Conservation (phyloP, 2,888 invertebrate genomes). For the Exephanes ischioxanthus region DNA sequence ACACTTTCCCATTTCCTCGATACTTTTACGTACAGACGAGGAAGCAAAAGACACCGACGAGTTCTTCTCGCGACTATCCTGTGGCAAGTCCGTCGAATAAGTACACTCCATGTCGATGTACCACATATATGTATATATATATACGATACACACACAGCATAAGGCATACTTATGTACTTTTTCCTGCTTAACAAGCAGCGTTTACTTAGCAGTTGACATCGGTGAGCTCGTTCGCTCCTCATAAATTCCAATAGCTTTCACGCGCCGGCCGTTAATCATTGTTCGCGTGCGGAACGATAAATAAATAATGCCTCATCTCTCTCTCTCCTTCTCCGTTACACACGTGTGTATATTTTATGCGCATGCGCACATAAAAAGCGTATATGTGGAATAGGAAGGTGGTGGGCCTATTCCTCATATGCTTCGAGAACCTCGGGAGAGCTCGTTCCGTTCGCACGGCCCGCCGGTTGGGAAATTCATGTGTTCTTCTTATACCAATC, state of each 20-base stretch:
- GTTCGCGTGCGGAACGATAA: conserved; percentile 65
- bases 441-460: conserved; percentile 50
- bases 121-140: conserved; percentile 17
- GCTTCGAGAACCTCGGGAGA: conserved; percentile 26
- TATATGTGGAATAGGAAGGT: conserved; percentile 35
- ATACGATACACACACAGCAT: conserved; percentile 10
- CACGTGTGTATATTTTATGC: background rate
- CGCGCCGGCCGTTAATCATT: conserved; percentile 72
- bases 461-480: conserved; percentile 50
- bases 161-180: conserved; percentile 60
- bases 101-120: conserved; percentile 25
- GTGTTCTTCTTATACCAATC: conserved; percentile 25
- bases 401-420: conserved; percentile 32
- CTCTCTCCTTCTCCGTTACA: background rate
- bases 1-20: conserved; percentile 65
- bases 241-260: conserved; percentile 74
- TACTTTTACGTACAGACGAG: conserved; percentile 59
- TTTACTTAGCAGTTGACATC: conserved; percentile 71
- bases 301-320: conserved; percentile 65
- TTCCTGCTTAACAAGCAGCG: conserved; percentile 68
- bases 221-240: conserved; percentile 71
- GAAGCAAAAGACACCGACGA: conserved; percentile 63
- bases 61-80: conserved; percentile 37
- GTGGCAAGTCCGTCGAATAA: background rate
- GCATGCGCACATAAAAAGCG: background rate